A percentile compares a stretch with the other conserved stretches of the same genome.
phyloP scores from a whole-genome alignment of 2,797 vertebrate genomes.

The Vultur gryphus region DNA sequence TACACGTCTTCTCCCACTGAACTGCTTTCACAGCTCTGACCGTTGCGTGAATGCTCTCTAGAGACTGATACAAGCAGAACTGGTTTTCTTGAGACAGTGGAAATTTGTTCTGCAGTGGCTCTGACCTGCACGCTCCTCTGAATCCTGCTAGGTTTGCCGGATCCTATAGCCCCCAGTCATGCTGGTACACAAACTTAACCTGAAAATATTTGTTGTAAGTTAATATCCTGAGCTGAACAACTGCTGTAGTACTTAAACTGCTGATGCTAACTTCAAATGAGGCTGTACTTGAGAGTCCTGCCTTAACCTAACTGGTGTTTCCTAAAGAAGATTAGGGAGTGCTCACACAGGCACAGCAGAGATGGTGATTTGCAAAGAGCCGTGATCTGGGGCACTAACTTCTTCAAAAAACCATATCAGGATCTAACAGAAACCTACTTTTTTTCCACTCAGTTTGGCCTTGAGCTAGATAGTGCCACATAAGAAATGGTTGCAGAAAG shows the following conservation, averaged over 20 bases:
- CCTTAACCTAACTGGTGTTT: not conserved
- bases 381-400: accelerated
- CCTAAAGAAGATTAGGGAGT: accelerated
- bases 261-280: not conserved
- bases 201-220: not conserved
- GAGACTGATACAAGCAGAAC: not conserved
- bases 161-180: not conserved
- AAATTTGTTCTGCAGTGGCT: not conserved
- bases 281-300: not conserved
- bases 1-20: accelerated
- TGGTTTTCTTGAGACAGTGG: not conserved
- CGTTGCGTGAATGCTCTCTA: not conserved
- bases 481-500: not conserved
- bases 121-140: accelerated
- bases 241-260: not conserved
- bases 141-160: not conserved
- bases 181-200: not conserved
- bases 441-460: not conserved
- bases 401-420: accelerated
- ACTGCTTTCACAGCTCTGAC: not conserved
- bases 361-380: not conserved
- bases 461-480: accelerated
- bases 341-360: not conserved
- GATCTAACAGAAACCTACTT: not conserved
- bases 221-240: not conserved